Base-by-base conservation (phyloP, 1,140 invertebrate species). In the Dendrolimus kikuchii region DNA sequence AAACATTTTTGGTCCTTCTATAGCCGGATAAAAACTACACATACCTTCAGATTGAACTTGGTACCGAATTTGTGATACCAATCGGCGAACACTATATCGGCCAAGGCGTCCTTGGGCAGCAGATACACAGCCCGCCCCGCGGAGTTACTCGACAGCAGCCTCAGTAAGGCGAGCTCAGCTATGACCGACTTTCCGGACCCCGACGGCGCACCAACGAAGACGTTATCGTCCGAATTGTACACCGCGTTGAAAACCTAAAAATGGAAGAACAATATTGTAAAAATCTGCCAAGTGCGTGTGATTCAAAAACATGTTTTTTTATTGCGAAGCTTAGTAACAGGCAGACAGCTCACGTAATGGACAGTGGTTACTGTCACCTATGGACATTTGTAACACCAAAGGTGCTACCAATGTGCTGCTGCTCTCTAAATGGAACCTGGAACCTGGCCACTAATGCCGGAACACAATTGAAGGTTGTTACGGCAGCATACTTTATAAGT, bases 181-280 rank as follows among this genome's bases (percentile, higher is more conserved):
- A 98, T 96, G 2, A 98, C 94, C 1, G 97, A 98, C 87, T 99
- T 99, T 0, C 98, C 98, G 3, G 96, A 98, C 0, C 98, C 98
- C 7, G 97, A 96, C 1, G 99, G 98, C 0, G 99, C 98, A 5
- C 98, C 98, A 56, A 99, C 93, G 81, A 99, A 99, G 1, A 99
- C 95, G 86, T 99, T 99, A 69, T 99, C 99, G 83, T 99, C 98
- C 8, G 94, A 96, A 87, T 99, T 99, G 83, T 99, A 99, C 1
- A 99, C 93, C 0, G 98, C 95, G 81, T 99, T 99, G 79, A 99
- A 99, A 5, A 99, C 98, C 83, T 88, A 69, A 3, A 5, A 43
- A 37, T 23, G 37, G 7, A 10, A 44, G 8, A 44, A 4, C 2
- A 6, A 42, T 42, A 42, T n/a, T 6, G 6, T 2, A 42, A n/a